Evolutionary conservation across 2,888 invertebrate genomes (phyloP), one percentile per base, ranked within the genome.

Genomic region (Ophion ventricosus): DNA sequence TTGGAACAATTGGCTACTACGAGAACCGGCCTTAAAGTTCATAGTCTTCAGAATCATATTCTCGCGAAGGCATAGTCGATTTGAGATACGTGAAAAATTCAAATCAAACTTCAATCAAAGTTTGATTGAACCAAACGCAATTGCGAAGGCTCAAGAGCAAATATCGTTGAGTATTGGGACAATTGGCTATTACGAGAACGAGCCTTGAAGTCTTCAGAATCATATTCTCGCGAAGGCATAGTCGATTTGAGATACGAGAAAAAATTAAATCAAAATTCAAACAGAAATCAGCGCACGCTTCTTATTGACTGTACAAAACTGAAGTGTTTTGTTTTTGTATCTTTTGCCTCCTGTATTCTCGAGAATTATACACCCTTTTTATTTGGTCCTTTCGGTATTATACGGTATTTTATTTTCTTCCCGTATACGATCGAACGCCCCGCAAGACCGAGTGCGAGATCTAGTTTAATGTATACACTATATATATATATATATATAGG

Each of bases 201-300:
- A n/a, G n/a, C n/a, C n/a, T n/a, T n/a, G n/a, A n/a, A n/a, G n/a
- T n/a, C n/a, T n/a, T n/a, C n/a, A n/a, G n/a, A n/a, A n/a, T n/a
- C n/a, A n/a, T n/a, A n/a, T n/a, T n/a, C n/a, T n/a, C n/a, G n/a
- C n/a, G n/a, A n/a, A n/a, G n/a, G 66, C 75, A 70, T 49, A 72
- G 54, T 76, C 83, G 80, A 76, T 83, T 83, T 83, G 80, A 72
- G 83, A 73, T 76, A 80, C 72, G 43, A 40, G 70, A 70, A 76
- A 83, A 80, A 74, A 57, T 64, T 72, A 70, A 56, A 61, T 67
- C n/a, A n/a, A n/a, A n/a, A n/a, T n/a, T n/a, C n/a, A 74, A 82
- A 80, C 75, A 76, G 83, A 59, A 76, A 63, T 23, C 54, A 73
- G 35, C 49, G 43, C 49, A 66, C 20, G 75, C 76, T 35, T 56